Conservation (phyloP, 2,888 invertebrate genomes). For the Pherbina coryleti region DNA sequence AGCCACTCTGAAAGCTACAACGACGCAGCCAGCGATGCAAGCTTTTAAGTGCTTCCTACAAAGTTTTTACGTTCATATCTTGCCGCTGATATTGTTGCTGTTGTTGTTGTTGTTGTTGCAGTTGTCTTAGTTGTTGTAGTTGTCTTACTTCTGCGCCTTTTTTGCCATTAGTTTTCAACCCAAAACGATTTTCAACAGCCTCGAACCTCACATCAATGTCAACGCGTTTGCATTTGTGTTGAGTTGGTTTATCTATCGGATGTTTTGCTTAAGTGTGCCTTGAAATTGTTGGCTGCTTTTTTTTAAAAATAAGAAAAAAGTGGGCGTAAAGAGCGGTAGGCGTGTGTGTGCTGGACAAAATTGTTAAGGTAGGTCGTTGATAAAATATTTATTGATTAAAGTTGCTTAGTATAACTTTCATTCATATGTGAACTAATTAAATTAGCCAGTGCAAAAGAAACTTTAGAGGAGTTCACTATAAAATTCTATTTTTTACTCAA, state of each 20-base stretch:
- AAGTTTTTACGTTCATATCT: not conserved
- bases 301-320: not conserved
- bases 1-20: not conserved
- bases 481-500: no score
- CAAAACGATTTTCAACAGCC: conserved; percentile 21
- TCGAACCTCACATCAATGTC: conserved; percentile 38
- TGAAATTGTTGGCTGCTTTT: conserved; percentile 26
- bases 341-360: not conserved
- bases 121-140: conserved; percentile 12
- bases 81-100: not conserved
- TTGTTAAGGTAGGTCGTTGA: not conserved
- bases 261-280: conserved; percentile 36
- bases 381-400: conserved; percentile 1
- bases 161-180: conserved; percentile 1
- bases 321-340: not conserved
- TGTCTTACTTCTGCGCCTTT: not conserved
- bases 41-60: conserved; percentile 26
- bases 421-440: not conserved
- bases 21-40: not conserved
- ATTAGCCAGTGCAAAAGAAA: no score
- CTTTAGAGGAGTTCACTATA: no score
- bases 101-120: conserved; percentile 22
- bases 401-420: not conserved
- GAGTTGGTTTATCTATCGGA: conserved; percentile 31
- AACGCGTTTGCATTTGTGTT: conserved; percentile 43